Base-by-base conservation (phyloP, 1,140 invertebrate genomes). In the Lepidotrigona ventralis region DNA sequence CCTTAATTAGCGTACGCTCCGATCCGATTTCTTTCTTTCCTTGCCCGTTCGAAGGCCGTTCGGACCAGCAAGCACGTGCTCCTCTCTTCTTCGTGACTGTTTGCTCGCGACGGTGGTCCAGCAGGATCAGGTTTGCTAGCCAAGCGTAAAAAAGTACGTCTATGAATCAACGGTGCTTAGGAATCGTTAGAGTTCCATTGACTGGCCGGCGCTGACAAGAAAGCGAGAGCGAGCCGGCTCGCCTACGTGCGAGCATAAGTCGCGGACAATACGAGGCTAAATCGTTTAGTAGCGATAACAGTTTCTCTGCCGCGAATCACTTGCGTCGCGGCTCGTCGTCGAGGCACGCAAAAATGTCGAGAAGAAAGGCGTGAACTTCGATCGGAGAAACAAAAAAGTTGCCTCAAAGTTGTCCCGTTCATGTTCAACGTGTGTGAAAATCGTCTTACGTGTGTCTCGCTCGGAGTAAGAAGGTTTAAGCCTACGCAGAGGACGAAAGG, bases 1-100 rank as follows among this genome's bases (percentile, higher is more conserved):
- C 90, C 89, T 92, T 92, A 93, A 93, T 92, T 93, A 92, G 90
- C 90, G 88, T 91, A 89, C 85, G 58, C 58, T 84, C 83, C 89
- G 90, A 83, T 80, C 84, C 83, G 87, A 88, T 87, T 85, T 87
- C 88, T 90, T 92, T 90, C 82, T 85, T 46, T 75, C 71, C 56
- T 26, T 84, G 39, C 64, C 68, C 26, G 29, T 39, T 73, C 26
- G 21, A 64, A 64, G 75, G 56, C 73, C 53, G 23, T 60, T 78
- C 26, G 54, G 11, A 53, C 58, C n/a, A n/a, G 12, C 21, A 60
- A 56, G 46, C 56, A 29, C 33, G 66, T 46, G 51, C 12, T 46
- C 23, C 14, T 46, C 26, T 39, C 12, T 19, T 73, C 19, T 23
- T 85, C 77, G 54, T 81, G 71, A 29, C 53, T 23, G 54, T 76